Evolutionary conservation across 2,888 invertebrate species (phyloP), one percentile per base, ranked within the genome.

Genomic region (Amaurobius ferox): DNA sequence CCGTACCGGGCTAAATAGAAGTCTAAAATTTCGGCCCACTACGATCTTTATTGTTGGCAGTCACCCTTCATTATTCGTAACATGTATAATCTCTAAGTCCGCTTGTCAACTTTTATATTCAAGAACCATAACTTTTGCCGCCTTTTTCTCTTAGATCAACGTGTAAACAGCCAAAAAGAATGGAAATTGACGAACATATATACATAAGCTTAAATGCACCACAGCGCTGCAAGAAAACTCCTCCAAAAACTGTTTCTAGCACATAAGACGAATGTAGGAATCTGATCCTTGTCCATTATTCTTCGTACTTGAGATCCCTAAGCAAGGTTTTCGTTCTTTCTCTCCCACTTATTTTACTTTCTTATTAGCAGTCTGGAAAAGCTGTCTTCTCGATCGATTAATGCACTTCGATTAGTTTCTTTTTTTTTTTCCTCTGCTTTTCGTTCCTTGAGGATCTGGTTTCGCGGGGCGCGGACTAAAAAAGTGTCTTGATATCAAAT

Each of bases 281-380:
- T 44, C 29, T 70, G 44, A 44, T 70, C 44, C 40, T 29, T 28
- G 11, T 28, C 44, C 44, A 70, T 70, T 70, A 70, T 70, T 44
- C 70, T 44, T 70, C 44, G 29, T 40, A 44, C 44, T 28, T 70
- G 70, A 70, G 44, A 70, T 44, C 29, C 70, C 44, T 44, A 44
- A 44, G 44, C 70, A 26, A 70, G 28, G 44, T 28, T 70, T 70
- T 70, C 28, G 1, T 19, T 1, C 16, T 19, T 30, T 28, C 19
- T n/a, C 2, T 66, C 32, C 9, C 19, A 32, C 1, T 66, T n/a
- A 19, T 30, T 44, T 44, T 44, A 16, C 35, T 11, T 35, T n/a
- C 23, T 64, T 64, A n/a, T 64, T 64, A 13, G 28, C 28, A 64
- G 64, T 64, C 44, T 44, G 23, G 29, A 23, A 64, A 64, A 29